phyloP scores from a whole-genome alignment of 2,113 vertebrate genomes.

The Boulengerochromis microlepis region DNA sequence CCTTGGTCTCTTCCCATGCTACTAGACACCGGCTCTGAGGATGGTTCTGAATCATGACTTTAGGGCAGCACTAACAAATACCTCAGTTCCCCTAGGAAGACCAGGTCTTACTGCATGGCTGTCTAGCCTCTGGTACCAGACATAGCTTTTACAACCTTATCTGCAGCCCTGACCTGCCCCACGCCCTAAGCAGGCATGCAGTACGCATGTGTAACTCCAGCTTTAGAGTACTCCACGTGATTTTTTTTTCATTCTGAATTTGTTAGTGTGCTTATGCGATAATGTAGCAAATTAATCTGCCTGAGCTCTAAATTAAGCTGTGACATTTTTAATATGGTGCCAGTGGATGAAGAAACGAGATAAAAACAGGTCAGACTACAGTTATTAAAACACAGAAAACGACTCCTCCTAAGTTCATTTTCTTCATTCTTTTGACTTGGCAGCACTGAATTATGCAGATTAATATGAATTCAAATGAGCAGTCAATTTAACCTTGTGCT shows the following conservation, averaged over 20 bases:
- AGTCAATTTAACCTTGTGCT: background rate
- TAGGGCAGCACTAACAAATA: slow-evolving; percentile 52
- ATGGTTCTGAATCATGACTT: slow-evolving; percentile 36
- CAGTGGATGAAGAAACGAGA: background rate
- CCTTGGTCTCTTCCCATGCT: slow-evolving; percentile 25
- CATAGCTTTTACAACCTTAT: background rate
- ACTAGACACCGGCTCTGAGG: slow-evolving; percentile 10
- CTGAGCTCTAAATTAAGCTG: slow-evolving; percentile 29
- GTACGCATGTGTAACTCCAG: background rate
- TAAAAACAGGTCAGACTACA: slow-evolving; percentile 23
- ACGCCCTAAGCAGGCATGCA: background rate
- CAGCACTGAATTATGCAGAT: background rate
- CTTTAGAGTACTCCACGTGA: background rate
- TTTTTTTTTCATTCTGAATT: slow-evolving; percentile 10
- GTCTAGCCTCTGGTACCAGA: slow-evolving; percentile 25
- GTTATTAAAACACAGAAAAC: background rate
- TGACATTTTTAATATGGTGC: slow-evolving; percentile 47
- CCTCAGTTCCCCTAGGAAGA: slow-evolving; percentile 36
- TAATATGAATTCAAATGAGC: background rate
- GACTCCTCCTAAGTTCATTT: background rate
- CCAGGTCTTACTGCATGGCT: background rate
- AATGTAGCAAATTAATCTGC: slow-evolving; percentile 24
- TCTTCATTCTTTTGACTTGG: background rate
- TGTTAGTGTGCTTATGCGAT: slow-evolving; percentile 29
- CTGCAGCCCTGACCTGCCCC: background rate